phyloP scores from a whole-genome alignment of 1,140 invertebrate genomes.

The Cotesia vestalis region DNA sequence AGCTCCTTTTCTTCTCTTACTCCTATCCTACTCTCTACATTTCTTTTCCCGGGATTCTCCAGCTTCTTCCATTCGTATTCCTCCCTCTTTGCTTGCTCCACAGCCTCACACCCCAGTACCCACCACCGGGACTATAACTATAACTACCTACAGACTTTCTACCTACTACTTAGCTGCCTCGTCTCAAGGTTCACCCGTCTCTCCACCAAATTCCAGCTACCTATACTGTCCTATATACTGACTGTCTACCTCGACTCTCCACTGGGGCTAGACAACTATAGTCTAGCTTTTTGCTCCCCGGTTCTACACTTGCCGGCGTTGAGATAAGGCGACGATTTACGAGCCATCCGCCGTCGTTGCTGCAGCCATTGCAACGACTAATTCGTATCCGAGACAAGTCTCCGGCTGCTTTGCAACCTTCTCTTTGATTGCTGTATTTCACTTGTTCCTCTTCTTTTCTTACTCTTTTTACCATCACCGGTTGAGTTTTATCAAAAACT shows the following conservation, averaged over 20 bases:
- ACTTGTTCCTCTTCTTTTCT: neutral
- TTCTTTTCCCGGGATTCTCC: neutral
- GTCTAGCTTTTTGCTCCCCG: neutral
- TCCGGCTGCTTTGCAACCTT: constrained; percentile 7
- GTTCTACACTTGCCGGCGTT: constrained; percentile 1
- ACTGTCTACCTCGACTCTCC: too few relatives aligned
- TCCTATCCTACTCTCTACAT: neutral
- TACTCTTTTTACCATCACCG: neutral
- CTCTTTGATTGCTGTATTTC: constrained; percentile 11
- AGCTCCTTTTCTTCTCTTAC: neutral
- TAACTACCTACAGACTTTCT: too few relatives aligned
- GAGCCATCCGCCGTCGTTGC: constrained; percentile 10
- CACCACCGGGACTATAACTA: too few relatives aligned
- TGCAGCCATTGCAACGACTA: constrained; percentile 7
- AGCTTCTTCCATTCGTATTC: neutral
- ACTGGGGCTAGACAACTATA: too few relatives aligned
- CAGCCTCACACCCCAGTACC: too few relatives aligned
- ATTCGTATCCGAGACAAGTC: constrained; percentile 28
- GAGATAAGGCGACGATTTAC: constrained; percentile 29
- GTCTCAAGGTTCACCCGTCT: too few relatives aligned
- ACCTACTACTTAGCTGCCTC: too few relatives aligned
- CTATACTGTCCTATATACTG: too few relatives aligned
- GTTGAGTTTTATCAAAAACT: constrained; percentile 1
- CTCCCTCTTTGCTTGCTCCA: too few relatives aligned
- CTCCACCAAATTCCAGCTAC: too few relatives aligned